phyloP scores from a whole-genome alignment of 2,797 vertebrate genomes.

The Cyclura pinguis region DNA sequence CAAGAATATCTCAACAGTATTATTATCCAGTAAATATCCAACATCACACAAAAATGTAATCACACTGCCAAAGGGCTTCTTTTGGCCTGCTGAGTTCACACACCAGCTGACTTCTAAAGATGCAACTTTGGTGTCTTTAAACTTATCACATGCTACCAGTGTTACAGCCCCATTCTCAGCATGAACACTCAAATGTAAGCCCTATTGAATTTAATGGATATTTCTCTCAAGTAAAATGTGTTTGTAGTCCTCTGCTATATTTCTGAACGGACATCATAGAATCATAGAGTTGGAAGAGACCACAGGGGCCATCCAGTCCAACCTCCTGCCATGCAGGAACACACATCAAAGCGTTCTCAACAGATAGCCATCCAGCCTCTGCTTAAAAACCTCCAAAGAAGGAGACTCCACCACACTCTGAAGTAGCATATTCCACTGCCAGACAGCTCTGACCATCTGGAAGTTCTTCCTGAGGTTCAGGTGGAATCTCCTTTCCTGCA shows the following conservation, averaged over 20 bases:
- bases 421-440: too few relatives aligned
- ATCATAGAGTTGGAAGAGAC: too few relatives aligned
- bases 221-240: constrained; percentile 77
- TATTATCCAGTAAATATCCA: not conserved
- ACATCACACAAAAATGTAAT: not conserved
- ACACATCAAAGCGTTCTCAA: too few relatives aligned
- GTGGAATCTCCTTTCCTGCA: too few relatives aligned
- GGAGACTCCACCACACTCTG: too few relatives aligned
- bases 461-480: too few relatives aligned
- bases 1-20: not conserved
- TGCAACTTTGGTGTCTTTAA: not conserved
- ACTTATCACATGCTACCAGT: not conserved
- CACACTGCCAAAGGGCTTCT: not conserved
- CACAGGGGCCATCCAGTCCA: too few relatives aligned
- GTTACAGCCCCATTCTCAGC: constrained; percentile 73
- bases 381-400: too few relatives aligned
- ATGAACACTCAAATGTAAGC: constrained; percentile 79
- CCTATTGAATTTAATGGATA: not conserved
- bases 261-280: constrained; percentile 56
- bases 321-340: too few relatives aligned
- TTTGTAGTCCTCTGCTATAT: constrained; percentile 75
- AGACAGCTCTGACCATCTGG: too few relatives aligned
- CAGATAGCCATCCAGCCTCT: too few relatives aligned
- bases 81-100: not conserved
- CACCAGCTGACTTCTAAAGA: not conserved